Evolutionary conservation across 2,888 invertebrate species (phyloP).

Genomic region (Lottia gigantea): DNA sequence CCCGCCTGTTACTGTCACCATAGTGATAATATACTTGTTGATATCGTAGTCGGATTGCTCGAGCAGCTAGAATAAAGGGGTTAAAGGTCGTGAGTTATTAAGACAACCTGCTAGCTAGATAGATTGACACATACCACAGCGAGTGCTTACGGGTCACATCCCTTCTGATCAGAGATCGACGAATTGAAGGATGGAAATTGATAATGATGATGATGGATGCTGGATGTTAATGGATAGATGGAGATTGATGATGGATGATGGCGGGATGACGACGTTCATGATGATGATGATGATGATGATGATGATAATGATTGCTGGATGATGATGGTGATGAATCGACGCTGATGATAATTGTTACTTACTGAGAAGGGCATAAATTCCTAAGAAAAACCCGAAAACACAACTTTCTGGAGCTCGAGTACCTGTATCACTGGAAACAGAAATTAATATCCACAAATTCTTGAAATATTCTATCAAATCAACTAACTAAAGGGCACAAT

Average conservation of each 20-base stretch:
- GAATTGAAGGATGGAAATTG: too few species aligned
- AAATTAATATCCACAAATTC: neutral
- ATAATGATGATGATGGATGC: too few species aligned
- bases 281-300: too few species aligned
- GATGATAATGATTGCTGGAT: neutral
- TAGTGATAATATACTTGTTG: neutral
- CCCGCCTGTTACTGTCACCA: conserved; percentile 5
- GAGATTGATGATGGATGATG: too few species aligned
- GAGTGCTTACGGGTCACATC: too few species aligned
- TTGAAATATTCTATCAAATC: neutral
- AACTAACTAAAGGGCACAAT: neutral
- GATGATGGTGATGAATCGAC: too few species aligned
- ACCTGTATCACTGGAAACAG: conserved; percentile 71
- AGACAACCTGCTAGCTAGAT: too few species aligned
- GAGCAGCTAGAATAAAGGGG: neutral
- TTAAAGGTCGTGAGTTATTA: too few species aligned
- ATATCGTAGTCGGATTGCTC: neutral
- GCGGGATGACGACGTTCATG: too few species aligned
- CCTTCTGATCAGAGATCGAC: too few species aligned
- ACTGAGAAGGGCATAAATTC: conserved; percentile 74
- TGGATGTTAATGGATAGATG: too few species aligned
- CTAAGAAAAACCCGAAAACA: conserved; percentile 80
- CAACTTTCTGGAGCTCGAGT: conserved; percentile 81
- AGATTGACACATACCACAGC: too few species aligned
- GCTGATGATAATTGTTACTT: conserved; percentile 22